phyloP scores from a whole-genome alignment of 1,140 invertebrate genomes.

The Caligus rogercresseyi region DNA sequence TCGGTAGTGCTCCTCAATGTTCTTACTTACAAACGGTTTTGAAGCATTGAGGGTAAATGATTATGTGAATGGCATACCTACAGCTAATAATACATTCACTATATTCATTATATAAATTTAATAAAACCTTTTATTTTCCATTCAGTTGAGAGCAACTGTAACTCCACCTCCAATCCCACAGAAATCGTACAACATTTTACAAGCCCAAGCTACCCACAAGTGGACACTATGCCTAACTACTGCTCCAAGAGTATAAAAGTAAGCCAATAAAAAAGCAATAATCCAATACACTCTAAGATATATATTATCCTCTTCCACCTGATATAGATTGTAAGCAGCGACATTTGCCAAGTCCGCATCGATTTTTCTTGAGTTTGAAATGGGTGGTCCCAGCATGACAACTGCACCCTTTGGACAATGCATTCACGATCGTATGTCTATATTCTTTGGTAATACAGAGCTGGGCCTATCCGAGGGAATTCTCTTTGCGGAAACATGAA shows the following conservation, averaged over 20 bases:
- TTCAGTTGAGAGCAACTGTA: background rate
- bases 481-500: conserved; percentile 2
- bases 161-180: background rate
- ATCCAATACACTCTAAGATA: background rate
- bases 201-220: conserved; percentile 4
- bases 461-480: conserved; percentile 1
- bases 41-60: too few relatives aligned
- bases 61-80: too few relatives aligned
- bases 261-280: background rate
- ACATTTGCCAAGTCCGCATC: conserved; percentile 5
- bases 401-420: conserved; percentile 1
- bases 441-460: background rate
- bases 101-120: too few relatives aligned
- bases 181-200: background rate
- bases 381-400: background rate
- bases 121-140: too few relatives aligned
- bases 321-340: background rate
- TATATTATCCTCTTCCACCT: background rate
- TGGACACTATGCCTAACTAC: background rate
- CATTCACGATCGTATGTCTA: background rate
- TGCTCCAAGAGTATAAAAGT: conserved; percentile 2
- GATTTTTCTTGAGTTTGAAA: conserved; percentile 6
- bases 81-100: too few relatives aligned
- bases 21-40: too few relatives aligned
- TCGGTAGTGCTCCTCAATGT: too few relatives aligned